Base-by-base conservation (phyloP, 2,113 vertebrate genomes). In the Lontra canadensis region DNA sequence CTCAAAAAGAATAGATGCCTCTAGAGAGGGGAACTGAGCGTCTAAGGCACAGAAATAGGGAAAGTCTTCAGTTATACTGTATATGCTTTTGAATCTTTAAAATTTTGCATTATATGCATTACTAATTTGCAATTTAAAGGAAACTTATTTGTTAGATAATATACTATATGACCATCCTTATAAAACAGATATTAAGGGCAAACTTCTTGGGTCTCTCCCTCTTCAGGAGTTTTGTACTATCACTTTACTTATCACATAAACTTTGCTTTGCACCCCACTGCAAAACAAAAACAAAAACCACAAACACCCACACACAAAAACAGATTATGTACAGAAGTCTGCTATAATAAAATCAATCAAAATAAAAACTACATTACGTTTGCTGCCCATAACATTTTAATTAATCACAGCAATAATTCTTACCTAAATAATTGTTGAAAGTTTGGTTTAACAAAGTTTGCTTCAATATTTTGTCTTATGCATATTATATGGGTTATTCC, bases 391-490 rank as follows among this genome's bases (percentile, higher is more conserved):
- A 95, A 94, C 13, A 88, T 80, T 90, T 97, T 83, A 78, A 84
- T 90, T 76, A 76, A 84, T 80, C 34, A 87, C 0, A 97, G 25
- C 29, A 93, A 93, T 52, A 94, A 95, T 97, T 80, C 99, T 99
- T 99, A 99, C 99, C 99, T 99, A 99, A 99, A 99, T 97, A 99
- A 99, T 91, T 99, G 99, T 93, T 99, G 99, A 98, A 99, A 99
- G 99, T 99, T 99, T 98, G 99, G 99, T 99, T 99, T 99, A 97
- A 99, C 99, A 98, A 99, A 99, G 98, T 99, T 99, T 98, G 99
- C 99, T 99, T 99, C 99, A 76, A 99, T 99, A 98, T 99, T 99
- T 99, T 99, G 99, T 93, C 99, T 98, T 98, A 99, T 99, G 98
- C 99, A 99, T 98, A 99, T 99, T 39, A 99, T 98, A 98, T 99